Base-by-base conservation (phyloP, 2,113 vertebrate genomes). In the Taxidea taxus region DNA sequence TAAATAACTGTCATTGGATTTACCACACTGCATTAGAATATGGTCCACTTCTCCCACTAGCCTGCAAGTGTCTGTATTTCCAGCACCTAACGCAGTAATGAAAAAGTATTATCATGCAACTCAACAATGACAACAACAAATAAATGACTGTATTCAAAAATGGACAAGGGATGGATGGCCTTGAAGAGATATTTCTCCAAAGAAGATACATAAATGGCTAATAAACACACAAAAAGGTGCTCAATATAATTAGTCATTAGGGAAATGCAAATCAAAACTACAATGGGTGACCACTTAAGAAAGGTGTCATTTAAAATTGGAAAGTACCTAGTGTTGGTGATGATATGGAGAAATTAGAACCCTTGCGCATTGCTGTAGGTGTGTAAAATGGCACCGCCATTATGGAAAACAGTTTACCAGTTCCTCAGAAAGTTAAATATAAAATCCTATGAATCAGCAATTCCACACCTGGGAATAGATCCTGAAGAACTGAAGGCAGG, bases 101-200 rank as follows among this genome's bases (percentile, higher is more conserved):
- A 25, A 70, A 91, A 82, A 80, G n/a, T 78, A 47, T 54, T 58
- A 86, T 25, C 8, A 39, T 56, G 39, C 6, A 86, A 62, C 49
- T 62, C 64, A 90, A 88, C n/a, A 42, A 25, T 15, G 58, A 25
- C 31, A 37, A n/a, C 44, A 66, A 29, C 13, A 91, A 85, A 84
- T 34, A 78, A 80, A 84, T 21, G 6, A 78, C 6, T 51, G 21
- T 49, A 58, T 81, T 49, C 6, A n/a, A 74, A 97, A 81, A 87
- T 68, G 13, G 70, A 25, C 18, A 64, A 89, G 96, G 14, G 10
- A 97, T 94, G 16, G 6, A 96, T 95, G 16, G 6, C 64, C 31
- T 81, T 91, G 27, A 96, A 42, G 6, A 92, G 27, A n/a, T 90
- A 80, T 87, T 95, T 82, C 34, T 54, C 78, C 68, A 96, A 87